Percentiles rank a stretch among this genome's conserved stretches.
Conservation (phyloP, 2,113 vertebrate genomes). For the Pelecanus crispus region DNA sequence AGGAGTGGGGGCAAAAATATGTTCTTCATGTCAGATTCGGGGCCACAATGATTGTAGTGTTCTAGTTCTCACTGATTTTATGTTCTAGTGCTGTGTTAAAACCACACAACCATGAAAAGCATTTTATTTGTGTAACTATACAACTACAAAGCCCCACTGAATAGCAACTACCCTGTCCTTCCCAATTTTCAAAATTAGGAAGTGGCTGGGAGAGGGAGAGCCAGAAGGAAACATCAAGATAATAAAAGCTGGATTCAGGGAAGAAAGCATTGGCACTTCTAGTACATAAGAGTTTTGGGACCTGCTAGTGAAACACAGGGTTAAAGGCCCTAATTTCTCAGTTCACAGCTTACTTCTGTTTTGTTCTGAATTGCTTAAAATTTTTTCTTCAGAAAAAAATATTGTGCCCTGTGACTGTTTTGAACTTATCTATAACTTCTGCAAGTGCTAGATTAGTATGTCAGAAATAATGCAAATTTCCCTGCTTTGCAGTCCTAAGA, state of each 20-base stretch:
- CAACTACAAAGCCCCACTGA: not conserved
- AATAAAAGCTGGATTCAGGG: not conserved
- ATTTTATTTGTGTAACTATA: not conserved
- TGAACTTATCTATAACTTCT: not conserved
- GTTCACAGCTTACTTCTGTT: not conserved
- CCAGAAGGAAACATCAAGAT: not conserved
- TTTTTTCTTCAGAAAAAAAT: not conserved
- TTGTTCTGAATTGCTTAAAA: not conserved
- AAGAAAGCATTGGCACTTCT: not conserved
- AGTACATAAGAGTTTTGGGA: not conserved
- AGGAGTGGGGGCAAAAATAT: not conserved
- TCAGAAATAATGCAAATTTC: not conserved
- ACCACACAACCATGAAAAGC: not conserved
- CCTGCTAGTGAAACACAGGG: not conserved
- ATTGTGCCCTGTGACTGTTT: not conserved
- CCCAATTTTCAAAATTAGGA: not conserved
- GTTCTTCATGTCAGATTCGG: not conserved
- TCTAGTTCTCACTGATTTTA: not conserved
- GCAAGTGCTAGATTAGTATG: not conserved
- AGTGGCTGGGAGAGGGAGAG: not conserved
- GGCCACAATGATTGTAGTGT: not conserved
- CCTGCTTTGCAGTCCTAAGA: not conserved
- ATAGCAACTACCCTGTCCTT: not conserved
- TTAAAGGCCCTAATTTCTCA: not conserved
- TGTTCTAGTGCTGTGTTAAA: not conserved